phyloP scores from a whole-genome alignment of 2,888 invertebrate species.

The Slavum lentiscoides region DNA sequence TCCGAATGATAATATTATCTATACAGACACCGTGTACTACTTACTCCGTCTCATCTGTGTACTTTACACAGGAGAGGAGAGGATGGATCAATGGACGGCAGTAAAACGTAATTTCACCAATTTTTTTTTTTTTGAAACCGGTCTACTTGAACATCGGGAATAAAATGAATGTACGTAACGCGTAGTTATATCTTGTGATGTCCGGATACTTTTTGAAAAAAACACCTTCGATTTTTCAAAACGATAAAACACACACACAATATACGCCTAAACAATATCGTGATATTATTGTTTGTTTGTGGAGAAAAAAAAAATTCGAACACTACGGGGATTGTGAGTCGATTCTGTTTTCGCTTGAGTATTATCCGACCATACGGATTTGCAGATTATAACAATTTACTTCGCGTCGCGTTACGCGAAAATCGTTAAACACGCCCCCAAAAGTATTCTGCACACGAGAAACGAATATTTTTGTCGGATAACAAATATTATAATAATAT shows the following conservation, averaged over 20 bases:
- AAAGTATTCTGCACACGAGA: background rate
- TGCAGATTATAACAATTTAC: background rate
- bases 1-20: background rate
- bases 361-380: background rate
- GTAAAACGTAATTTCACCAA: background rate
- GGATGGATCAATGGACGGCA: background rate
- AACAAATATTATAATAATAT: background rate
- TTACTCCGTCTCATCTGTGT: background rate
- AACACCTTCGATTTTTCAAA: background rate
- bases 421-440: background rate
- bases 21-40: background rate
- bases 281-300: background rate
- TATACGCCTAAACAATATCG: no score
- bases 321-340: background rate
- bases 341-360: background rate
- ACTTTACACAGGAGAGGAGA: no score
- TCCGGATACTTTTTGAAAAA: background rate
- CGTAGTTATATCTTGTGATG: background rate
- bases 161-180: background rate
- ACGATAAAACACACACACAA: background rate
- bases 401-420: background rate
- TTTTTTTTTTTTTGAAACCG: background rate
- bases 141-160: conserved; percentile 12
- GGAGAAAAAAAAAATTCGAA: background rate
- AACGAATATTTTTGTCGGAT: no score